Base-by-base conservation (phyloP, 2,888 invertebrate genomes). In the Furcula furcula region DNA sequence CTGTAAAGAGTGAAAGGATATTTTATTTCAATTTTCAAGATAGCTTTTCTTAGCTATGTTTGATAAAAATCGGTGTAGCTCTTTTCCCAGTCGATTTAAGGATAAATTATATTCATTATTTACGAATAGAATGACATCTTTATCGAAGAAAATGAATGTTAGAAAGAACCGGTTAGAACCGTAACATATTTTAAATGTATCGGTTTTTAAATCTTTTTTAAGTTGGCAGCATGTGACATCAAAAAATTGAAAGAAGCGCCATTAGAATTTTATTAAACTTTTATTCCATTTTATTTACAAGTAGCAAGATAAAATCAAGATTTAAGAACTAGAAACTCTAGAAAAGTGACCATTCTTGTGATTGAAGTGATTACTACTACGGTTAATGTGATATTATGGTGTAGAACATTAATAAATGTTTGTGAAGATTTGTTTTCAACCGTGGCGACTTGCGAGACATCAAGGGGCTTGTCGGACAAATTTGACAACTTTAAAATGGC, bases 401-500 rank as follows among this genome's bases (percentile, higher is more conserved):
- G 33, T 31, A 37, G 25, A 56, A 42, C 44, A 40, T 40, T 43
- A 38, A 45, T 44, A 15, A 36, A 34, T 34, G 28, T 42, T 47
- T 40, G 38, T 42, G 53, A 48, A 34, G 72, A 77, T 86, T 87
- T 86, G 87, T 86, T 83, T 85, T 84, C 65, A 85, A 86, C 85
- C 76, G 85, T 86, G 85, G 82, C 77, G 72, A 75, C 64, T 62
- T 57, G 55, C 67, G 67, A 59, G 55, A 67, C 72, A 70, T 71
- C 63, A 59, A 5, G 19, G 45, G 21, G 43, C 43, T 48, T 44
- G 65, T 65, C 66, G 64, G 61, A 49, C 51, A 45, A 55, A 63
- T 84, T 85, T 88, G 88, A 85, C 86, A 85, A 72, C 69, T 58
- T n/a, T 84, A 87, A 83, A 86, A 89, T 89, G 89, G 89, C 89